These are phyloP conservation scores for Lomographa bimaculata DNA, from an alignment of 2,888 invertebrate species.

Conservation along the genomic window DNA sequence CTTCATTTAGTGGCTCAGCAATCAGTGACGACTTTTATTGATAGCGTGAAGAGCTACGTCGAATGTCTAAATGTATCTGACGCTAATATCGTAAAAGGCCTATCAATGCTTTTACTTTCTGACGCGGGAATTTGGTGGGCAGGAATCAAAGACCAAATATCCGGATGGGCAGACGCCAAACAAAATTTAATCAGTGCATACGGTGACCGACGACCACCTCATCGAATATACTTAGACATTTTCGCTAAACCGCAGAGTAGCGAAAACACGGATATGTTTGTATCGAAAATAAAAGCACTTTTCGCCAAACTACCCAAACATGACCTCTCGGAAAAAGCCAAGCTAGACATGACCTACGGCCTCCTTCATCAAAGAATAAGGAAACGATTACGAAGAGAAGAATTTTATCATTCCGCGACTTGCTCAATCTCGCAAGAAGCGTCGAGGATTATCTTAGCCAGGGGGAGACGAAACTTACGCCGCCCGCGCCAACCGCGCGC, in stretches of 20 bases:
- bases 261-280: neutral
- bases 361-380: neutral
- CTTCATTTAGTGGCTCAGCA: neutral
- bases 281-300: neutral
- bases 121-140: neutral
- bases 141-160: neutral
- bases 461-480: too few relatives aligned
- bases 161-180: neutral
- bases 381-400: neutral
- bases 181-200: neutral
- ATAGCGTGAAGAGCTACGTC: neutral
- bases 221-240: conserved; percentile 1
- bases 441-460: too few relatives aligned
- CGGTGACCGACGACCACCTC: conserved; percentile 6
- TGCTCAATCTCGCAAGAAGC: neutral
- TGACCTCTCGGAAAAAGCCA: neutral
- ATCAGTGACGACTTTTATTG: neutral
- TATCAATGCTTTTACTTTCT: too few relatives aligned
- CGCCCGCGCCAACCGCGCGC: too few relatives aligned
- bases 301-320: neutral
- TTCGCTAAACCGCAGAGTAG: neutral
- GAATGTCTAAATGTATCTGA: neutral
- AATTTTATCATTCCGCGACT: neutral
- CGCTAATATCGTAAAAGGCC: neutral
- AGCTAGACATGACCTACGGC: neutral